A percentile compares a stretch with the other conserved stretches of the same genome.
These are phyloP conservation scores for Meriones psammophilus DNA, from an alignment of 2,797 vertebrate genomes.

Conservation along the genomic window DNA sequence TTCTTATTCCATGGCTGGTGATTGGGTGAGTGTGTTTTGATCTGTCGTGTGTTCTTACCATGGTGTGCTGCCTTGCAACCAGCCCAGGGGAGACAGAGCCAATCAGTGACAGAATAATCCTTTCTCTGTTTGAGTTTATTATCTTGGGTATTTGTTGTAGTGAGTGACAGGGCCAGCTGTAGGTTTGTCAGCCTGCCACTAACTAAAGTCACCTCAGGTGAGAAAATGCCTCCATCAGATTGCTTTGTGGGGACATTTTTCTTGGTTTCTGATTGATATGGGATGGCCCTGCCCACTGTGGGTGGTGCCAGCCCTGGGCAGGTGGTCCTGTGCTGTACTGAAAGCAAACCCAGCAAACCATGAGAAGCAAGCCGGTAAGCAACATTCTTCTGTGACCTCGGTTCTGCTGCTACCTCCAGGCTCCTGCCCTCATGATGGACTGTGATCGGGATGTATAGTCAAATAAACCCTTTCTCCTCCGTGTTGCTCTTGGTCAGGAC, in stretches of 20 bases:
- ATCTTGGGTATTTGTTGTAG: neutral
- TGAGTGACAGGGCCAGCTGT: rapidly evolving
- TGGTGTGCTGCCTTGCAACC: neutral
- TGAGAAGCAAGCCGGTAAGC: neutral
- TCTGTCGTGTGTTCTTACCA: neutral
- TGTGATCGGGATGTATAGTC: neutral
- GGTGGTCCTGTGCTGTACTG: neutral
- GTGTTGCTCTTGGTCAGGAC: neutral
- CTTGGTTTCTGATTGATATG: neutral
- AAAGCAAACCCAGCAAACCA: neutral
- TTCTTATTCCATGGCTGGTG: neutral
- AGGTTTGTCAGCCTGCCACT: neutral
- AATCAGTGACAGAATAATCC: too few species aligned
- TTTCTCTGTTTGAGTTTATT: neutral
- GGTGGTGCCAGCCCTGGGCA: neutral
- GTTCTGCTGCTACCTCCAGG: neutral
- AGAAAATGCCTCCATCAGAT: neutral
- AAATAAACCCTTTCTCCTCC: neutral
- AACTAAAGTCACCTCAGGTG: neutral
- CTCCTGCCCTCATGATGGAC: neutral
- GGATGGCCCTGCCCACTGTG: neutral
- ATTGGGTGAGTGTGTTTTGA: neutral
- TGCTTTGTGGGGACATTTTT: neutral
- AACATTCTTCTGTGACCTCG: neutral
- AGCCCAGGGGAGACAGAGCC: neutral